Evolutionary conservation across 1,140 invertebrate genomes (phyloP), one percentile per base, ranked within the genome.

Genomic region (Pseudomyrmex cubaensis): DNA sequence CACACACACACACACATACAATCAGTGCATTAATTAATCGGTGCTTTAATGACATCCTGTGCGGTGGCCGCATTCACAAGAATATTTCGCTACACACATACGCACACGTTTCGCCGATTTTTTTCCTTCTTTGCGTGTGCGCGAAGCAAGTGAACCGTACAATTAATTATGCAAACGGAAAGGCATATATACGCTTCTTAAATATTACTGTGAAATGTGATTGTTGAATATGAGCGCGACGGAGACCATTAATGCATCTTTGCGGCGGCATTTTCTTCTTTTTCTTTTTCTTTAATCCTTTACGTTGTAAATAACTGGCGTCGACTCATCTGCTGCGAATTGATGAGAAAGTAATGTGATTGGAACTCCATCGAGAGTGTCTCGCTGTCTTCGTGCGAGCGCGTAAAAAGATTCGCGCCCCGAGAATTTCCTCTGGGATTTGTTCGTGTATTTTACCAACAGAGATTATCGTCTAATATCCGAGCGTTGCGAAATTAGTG

Each of bases 291-390:
- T 59, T n/a, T 46, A 57, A 50, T 69, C 67, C 22, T 62, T 66
- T 62, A 44, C 20, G 17, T 69, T 3, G 44, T 17, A 22, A 9
- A 1, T 61, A 35, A 35, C 4, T 35, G 35, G 59, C 9, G 50
- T 72, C 83, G 44, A 20, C 46, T 78, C 73, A 78, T 88, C 86
- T 76, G 67, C 72, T 48, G 57, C 44, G 66, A 56, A 57, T 86
- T 74, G 80, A 89, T 86, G 84, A 75, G 74, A 52, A 44, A 52
- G 61, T 86, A 89, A 89, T 77, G 59, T 62, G 56, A 86, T 89
- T 89, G 66, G 78, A 86, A 87, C 76, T 78, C 35, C 77, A 88
- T 88, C 87, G 59, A 61, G 17, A 22, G 7, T 25, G 35, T 35
- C 35, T 35, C 46, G 54, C n/a, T 83, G 74, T 67, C 62, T 61